These are phyloP conservation scores for Stictonetta naevosa DNA, from an alignment of 2,113 vertebrate species.

Conservation along the genomic window DNA sequence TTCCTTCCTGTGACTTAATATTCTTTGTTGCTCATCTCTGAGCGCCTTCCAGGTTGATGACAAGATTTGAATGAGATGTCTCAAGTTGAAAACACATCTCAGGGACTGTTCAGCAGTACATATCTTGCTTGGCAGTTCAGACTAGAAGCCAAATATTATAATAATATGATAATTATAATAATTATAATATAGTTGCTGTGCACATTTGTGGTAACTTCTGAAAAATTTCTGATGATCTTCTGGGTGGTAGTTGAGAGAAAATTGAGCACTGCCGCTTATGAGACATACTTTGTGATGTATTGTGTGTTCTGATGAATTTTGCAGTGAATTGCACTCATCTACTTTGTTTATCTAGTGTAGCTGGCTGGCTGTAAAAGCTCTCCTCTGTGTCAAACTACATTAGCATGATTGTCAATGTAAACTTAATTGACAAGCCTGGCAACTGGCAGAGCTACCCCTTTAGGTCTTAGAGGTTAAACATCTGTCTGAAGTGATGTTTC, in stretches of 20 bases:
- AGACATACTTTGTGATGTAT: not conserved
- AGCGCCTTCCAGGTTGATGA: not conserved
- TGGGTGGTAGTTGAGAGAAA: not conserved
- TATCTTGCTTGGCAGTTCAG: not conserved
- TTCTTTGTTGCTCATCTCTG: not conserved
- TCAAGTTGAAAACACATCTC: not conserved
- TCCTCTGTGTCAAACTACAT: constrained; percentile 60
- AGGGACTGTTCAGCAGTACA: not conserved
- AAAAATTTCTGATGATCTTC: not conserved
- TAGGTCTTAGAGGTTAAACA: constrained; percentile 69
- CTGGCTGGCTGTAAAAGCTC: constrained; percentile 22
- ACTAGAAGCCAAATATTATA: not conserved
- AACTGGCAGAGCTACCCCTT: constrained; percentile 41
- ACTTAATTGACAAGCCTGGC: constrained; percentile 73
- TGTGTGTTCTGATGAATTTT: not conserved
- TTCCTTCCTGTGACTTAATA: not conserved
- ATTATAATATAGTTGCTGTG: not conserved
- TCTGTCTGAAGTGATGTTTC: constrained; percentile 69
- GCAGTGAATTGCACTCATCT: not conserved
- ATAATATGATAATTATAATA: no score
- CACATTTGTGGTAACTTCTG: not conserved
- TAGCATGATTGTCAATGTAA: constrained; percentile 60
- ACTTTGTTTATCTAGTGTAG: constrained; percentile 57
- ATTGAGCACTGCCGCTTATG: not conserved
- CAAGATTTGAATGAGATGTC: not conserved